phyloP scores from a whole-genome alignment of 2,113 vertebrate genomes.

The Pomatorhinus ruficollis region DNA sequence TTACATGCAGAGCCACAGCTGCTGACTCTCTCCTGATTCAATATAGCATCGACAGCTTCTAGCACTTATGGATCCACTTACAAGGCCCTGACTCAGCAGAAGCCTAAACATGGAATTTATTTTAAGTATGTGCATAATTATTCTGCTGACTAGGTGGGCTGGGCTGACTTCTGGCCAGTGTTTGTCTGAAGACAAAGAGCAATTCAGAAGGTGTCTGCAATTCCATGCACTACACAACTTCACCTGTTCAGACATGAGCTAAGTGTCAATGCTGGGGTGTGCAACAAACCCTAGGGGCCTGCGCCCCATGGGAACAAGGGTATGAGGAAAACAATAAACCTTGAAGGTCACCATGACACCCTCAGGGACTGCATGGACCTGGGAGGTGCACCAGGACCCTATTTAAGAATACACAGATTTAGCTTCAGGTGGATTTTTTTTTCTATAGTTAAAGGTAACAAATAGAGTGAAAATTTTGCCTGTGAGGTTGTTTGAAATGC shows the following conservation, averaged over 20 bases:
- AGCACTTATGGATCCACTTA: not conserved
- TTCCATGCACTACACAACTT: not conserved
- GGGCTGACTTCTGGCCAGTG: not conserved
- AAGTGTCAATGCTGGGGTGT: not conserved
- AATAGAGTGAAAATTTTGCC: not conserved
- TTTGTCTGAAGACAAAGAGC: conserved; percentile 14
- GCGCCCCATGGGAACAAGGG: not conserved
- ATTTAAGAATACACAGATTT: not conserved
- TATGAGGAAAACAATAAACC: not conserved
- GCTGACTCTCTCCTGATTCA: not conserved
- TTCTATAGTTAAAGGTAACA: not conserved
- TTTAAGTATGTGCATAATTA: not conserved
- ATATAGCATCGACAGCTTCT: not conserved
- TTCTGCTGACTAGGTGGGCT: conserved; percentile 17
- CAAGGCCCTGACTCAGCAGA: conserved; percentile 1
- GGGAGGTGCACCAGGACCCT: not conserved
- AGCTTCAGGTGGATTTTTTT: not conserved
- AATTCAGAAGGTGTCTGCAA: not conserved
- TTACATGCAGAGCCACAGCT: conserved; percentile 21
- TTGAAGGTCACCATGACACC: not conserved
- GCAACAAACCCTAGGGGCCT: not conserved
- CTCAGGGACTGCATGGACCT: not conserved
- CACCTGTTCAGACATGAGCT: not conserved
- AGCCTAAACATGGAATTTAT: not conserved
- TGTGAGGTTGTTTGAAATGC: not conserved